Conservation (phyloP, 2,113 vertebrate genomes). For the Sialia sialis region DNA sequence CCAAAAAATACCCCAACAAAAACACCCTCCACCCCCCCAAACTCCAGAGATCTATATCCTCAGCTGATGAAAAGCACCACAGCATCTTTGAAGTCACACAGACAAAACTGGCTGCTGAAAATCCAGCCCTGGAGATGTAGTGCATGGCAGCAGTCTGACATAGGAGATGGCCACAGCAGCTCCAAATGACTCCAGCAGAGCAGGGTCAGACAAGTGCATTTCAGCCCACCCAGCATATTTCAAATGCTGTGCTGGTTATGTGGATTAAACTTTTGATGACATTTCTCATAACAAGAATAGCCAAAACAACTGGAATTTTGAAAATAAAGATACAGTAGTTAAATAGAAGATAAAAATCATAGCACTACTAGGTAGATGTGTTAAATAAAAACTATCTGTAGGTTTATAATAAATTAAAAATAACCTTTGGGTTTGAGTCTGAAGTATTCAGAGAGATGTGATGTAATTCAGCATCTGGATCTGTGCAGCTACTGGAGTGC, state of each 20-base stretch:
- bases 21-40: not conserved
- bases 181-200: not conserved
- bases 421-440: conserved; percentile 12
- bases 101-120: not conserved
- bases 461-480: not conserved
- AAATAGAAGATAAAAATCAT: conserved; percentile 21
- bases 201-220: not conserved
- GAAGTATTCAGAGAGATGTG: not conserved
- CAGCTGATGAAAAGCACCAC: not conserved
- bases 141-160: not conserved
- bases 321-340: conserved; percentile 16
- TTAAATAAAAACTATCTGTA: conserved; percentile 45
- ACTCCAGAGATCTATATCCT: not conserved
- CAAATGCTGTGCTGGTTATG: not conserved
- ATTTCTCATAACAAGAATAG: not conserved
- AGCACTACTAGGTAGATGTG: not conserved
- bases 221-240: not conserved
- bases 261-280: not conserved
- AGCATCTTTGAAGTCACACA: not conserved
- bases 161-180: not conserved
- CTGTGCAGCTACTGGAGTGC: not conserved
- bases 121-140: not conserved
- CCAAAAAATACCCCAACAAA: not conserved
- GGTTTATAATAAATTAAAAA: conserved; percentile 66
- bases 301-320: not conserved